Evolutionary conservation across 2,888 invertebrate genomes (phyloP).

Genomic region (Ectemnius cavifrons): DNA sequence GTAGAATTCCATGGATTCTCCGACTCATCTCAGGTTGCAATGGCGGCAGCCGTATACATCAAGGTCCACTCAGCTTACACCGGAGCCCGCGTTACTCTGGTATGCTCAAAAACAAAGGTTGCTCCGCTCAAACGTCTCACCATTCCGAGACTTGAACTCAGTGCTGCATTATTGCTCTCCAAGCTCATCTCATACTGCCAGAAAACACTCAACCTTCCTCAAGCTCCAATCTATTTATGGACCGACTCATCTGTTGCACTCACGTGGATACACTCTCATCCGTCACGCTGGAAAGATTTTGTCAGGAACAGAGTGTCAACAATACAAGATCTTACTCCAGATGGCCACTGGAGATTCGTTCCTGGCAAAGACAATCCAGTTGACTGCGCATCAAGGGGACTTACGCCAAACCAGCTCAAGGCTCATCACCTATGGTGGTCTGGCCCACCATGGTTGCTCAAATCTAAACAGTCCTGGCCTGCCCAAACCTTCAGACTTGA

Average conservation of each 20-base stretch:
- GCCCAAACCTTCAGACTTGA: too few relatives aligned
- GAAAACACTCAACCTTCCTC: too few relatives aligned
- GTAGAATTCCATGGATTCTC: too few relatives aligned
- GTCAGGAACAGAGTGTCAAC: constrained; percentile 40
- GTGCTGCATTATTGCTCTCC: constrained; percentile 43
- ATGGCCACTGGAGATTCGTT: constrained; percentile 35
- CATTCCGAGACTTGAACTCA: constrained; percentile 57
- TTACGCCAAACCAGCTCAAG: constrained; percentile 32
- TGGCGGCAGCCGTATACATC: too few relatives aligned
- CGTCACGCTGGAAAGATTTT: constrained; percentile 50
- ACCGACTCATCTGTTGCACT: constrained; percentile 38
- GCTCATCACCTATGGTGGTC: constrained; percentile 32
- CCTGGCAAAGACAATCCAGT: constrained; percentile 48
- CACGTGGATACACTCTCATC: constrained; percentile 47
- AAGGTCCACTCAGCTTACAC: too few relatives aligned
- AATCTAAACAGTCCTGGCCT: not conserved
- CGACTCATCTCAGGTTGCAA: too few relatives aligned
- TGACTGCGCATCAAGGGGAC: constrained; percentile 44
- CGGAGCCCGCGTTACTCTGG: not conserved
- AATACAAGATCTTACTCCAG: constrained; percentile 38
- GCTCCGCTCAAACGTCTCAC: constrained; percentile 49
- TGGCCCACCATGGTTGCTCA: constrained; percentile 33
- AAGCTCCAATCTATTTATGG: too few relatives aligned
- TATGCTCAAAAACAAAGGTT: constrained; percentile 44
- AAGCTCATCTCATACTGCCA: constrained; percentile 19